Evolutionary conservation across 2,113 vertebrate genomes (phyloP), one percentile per base, ranked within the genome.

Genomic region (Apus apus): DNA sequence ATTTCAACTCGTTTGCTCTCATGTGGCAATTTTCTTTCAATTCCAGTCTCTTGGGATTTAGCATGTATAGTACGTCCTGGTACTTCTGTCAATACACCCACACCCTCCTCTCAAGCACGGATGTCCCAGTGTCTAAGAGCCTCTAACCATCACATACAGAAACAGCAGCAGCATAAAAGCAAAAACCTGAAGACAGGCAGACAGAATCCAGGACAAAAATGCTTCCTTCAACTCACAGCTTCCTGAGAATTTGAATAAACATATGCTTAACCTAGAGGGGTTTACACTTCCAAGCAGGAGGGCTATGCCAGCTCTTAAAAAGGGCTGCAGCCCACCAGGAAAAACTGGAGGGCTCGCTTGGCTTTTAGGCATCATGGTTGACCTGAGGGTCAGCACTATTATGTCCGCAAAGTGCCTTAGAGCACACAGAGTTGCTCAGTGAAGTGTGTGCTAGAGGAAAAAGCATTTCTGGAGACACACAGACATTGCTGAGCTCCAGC

Each of bases 1-100:
- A 38, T 92, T 88, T 80, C 81, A 85, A 92, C 76, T 87, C 54
- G 9, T 75, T 83, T 90, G 89, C 60, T 91, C 81, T 84, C 57
- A 19, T 21, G 48, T 15, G 21, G 45, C 67, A 80, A 83, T 85
- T 91, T 14, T 54, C 8, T 51, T 95, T 89, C 65, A 54, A 91
- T 92, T 83, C 77, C 82, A 95, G 54, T 26, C 88, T 45, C 34
- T 53, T 22, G 51, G 71, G 68, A 65, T 68, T 85, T 19, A 66
- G 77, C 51, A 68, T 15, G 34, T 23, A 48, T 21, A 66, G 72
- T 61, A 45, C 54, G 90, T 90, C 79, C 83, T 38, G 62, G 48
- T 84, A 29, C 43, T 78, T 93, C 84, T 91, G 74, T 75, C 91
- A 85, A 32, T 43, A 95, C 84, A 68, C 92, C 92, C 92, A 95